Evolutionary conservation across 2,797 vertebrate species (phyloP), one percentile per base, ranked within the genome.

Genomic region (Trematomus bernacchii): DNA sequence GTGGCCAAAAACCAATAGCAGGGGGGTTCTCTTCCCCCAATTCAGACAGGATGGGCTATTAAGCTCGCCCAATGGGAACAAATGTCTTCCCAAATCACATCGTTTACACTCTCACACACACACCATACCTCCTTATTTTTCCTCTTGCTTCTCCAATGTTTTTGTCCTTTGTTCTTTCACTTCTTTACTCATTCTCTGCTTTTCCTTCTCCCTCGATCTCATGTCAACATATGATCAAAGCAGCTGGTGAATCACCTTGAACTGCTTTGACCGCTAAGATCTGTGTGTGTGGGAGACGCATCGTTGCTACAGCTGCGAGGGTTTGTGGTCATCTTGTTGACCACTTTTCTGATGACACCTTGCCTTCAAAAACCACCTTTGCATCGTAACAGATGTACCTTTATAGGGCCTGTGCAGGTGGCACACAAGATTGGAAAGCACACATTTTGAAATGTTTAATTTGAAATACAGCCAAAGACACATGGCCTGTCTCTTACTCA

Each of bases 81-180:
- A 87, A 87, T 73, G 69, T 83, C 83, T 61, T 44, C 76, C 80
- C 71, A 74, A 91, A 92, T 92, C 86, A 79, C 86, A 79, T 88
- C 73, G 60, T 90, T 91, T 85, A 85, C 75, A 87, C 79, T 80
- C 83, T 87, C 73, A 48, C 82, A 86, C 82, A 86, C 85, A 82
- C 88, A 85, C 70, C 44, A 70, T 76, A 63, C 66, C 71, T 77
- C 80, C 76, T 66, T 51, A 70, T 80, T 82, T 85, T 74, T 85
- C 71, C 76, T 87, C 68, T 66, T 70, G 66, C 58, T 59, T 62
- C 60, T 66, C 40, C 40, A 61, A 80, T 30, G 84, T 77, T 21
- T 18, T 53, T 69, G 59, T 40, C 68, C 79, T 47, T 81, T 79
- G 66, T 82, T 75, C 60, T 73, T 82, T 70, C 48, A 54, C 53